Evolutionary conservation across 2,797 vertebrate species (phyloP), one percentile per base, ranked within the genome.

Genomic region (Diplodus sargus): DNA sequence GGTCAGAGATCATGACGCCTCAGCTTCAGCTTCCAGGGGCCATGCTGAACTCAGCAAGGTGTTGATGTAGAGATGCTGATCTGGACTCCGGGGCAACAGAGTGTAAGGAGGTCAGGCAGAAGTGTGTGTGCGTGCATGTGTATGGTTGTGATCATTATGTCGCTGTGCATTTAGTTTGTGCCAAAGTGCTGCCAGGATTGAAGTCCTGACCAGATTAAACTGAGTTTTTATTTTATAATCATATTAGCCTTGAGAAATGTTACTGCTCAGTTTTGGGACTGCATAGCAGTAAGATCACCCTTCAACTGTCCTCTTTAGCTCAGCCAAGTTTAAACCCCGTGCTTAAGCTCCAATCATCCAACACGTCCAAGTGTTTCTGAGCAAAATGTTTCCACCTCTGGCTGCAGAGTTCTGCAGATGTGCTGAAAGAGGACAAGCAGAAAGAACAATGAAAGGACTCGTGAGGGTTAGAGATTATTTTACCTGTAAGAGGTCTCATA

Each of bases 11-110:
- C 10, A 25, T 8, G 61, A 45, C 25, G 43, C 28, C 63, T 52
- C 18, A 28, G 54, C 18, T 58, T 18, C 58, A 53, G 52, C 51
- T 70, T 57, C 61, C 71, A 80, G 75, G 82, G 70, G 65, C 42
- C 62, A 43, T 23, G 85, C 76, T 79, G 74, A 75, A 34, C 71
- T 82, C 83, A 64, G 83, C 79, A 57, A 77, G 79, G 72, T 76
- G 60, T 64, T 25, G 59, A 67, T 69, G 69, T 66, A 42, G 64
- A 80, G 66, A 74, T 56, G 67, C 53, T 73, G 74, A 85, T 76
- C 57, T 52, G 61, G 67, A 56, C 58, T 72, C 34, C 30, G 20
- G 66, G 69, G 47, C 52, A 18, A 2, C 70, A 18, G 56, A 68
- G 78, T 51, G 58, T 34, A 70, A 83, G 52, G 71, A 78, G 70